These are phyloP conservation scores for Neopipo cinnamomea DNA, from an alignment of 2,113 vertebrate genomes.

Conservation along the genomic window DNA sequence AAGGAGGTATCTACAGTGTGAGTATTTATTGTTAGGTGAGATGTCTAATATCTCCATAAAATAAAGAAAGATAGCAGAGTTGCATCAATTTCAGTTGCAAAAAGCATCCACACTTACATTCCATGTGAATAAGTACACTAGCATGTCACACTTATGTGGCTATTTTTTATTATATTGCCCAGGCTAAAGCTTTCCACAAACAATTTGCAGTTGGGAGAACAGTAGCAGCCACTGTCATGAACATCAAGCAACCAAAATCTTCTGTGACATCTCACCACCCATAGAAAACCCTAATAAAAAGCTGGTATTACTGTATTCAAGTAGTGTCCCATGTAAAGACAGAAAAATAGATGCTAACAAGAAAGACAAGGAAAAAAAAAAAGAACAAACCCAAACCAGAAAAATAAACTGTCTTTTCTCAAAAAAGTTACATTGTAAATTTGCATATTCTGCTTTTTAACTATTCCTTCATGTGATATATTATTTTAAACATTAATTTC, in stretches of 20 bases:
- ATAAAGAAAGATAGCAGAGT: not conserved
- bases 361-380: not conserved
- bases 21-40: not conserved
- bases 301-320: not conserved
- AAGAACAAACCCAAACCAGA: not conserved
- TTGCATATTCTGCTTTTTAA: not conserved
- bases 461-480: not conserved
- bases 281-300: not conserved
- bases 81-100: not conserved
- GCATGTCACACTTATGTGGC: not conserved
- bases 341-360: not conserved
- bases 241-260: not conserved
- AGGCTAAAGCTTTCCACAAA: not conserved
- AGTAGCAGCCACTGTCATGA: not conserved
- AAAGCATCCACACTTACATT: not conserved
- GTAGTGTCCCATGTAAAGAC: accelerated
- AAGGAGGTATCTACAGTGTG: not conserved
- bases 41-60: not conserved
- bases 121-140: not conserved
- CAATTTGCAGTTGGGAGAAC: not conserved
- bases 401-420: not conserved
- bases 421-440: not conserved
- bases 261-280: not conserved
- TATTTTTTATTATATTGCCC: not conserved
- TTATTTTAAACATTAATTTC: not conserved